Evolutionary conservation across 1,140 invertebrate species (phyloP), one percentile per base, ranked within the genome.

Genomic region (Drosophila mauritiana): DNA sequence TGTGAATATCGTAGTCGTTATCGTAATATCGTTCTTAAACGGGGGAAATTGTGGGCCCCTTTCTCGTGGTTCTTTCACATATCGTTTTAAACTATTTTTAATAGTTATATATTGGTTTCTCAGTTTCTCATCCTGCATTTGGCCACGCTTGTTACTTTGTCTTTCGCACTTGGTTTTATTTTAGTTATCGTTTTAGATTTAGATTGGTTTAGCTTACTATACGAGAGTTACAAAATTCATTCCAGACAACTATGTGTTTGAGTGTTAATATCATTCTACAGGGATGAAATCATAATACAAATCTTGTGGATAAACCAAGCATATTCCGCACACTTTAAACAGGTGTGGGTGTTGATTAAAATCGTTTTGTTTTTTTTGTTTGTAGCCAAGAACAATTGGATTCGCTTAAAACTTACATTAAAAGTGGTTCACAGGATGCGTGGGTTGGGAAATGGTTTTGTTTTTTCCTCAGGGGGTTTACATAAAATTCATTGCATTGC

Each of bases 391-490:
- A 53, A 62, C 58, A 53, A 54, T 48, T 52, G 15, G 25, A 22
- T 70, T 46, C 45, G 57, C 72, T 88, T 88, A 89, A 88, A 88
- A 88, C 79, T 88, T 86, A 86, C 82, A 68, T 82, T 88, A 79
- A 88, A 82, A 88, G 45, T 78, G 68, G 62, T 67, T 80, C 27
- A 61, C 61, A 40, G 56, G 63, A n/a, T 65, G 42, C 42, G 20
- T 64, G 56, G 62, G 34, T 17, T 15, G 46, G 46, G 48, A 31
- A 27, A 63, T 61, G 36, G 22, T 51, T 34, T 46, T 46, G 17
- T 20, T 20, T 39, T 48, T 46, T 27, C 37, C 13, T 13, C 13
- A 39, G n/a, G 17, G 17, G 67, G 39, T 22, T 62, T 70, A 73
- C 76, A 88, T 88, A 88, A 86, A 88, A 88, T 73, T 73, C 69